These are phyloP conservation scores for Deroptyus accipitrinus DNA, from an alignment of 2,113 vertebrate species.

Conservation along the genomic window DNA sequence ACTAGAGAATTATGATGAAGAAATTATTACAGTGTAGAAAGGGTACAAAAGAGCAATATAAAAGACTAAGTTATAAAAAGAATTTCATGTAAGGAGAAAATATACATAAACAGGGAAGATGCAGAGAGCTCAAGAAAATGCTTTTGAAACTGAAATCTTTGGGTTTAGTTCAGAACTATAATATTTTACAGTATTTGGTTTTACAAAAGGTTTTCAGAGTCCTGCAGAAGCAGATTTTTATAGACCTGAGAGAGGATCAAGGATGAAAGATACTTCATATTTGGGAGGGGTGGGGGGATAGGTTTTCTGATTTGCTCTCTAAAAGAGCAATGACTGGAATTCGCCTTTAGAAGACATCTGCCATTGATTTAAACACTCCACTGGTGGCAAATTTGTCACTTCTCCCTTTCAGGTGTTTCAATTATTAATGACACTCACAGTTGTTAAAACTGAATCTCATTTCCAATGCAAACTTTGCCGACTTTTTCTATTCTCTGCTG, in stretches of 20 bases:
- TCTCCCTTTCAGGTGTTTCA: not conserved
- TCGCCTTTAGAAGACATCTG: not conserved
- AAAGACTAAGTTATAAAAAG: slow-evolving; percentile 35
- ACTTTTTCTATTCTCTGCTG: not conserved
- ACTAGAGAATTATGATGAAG: slow-evolving; percentile 26
- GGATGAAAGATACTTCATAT: not conserved
- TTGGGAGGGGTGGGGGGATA: too few species aligned
- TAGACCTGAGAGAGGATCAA: not conserved
- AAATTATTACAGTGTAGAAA: slow-evolving; percentile 52
- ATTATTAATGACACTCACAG: not conserved
- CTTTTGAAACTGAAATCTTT: not conserved
- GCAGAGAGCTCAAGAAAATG: slow-evolving; percentile 9
- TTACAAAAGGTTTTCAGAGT: not conserved
- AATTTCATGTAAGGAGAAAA: slow-evolving; percentile 24
- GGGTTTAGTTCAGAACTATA: not conserved
- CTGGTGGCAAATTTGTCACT: not conserved
- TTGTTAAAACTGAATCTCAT: not conserved
- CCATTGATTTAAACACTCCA: not conserved
- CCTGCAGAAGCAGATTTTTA: not conserved
- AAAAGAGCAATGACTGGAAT: not conserved
- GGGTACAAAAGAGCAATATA: not conserved
- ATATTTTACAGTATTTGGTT: not conserved
- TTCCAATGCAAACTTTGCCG: not conserved
- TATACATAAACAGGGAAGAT: slow-evolving; percentile 25
- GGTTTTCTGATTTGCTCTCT: not conserved